These are phyloP conservation scores for Ectemnius continuus DNA, from an alignment of 2,888 invertebrate genomes.

Conservation along the genomic window DNA sequence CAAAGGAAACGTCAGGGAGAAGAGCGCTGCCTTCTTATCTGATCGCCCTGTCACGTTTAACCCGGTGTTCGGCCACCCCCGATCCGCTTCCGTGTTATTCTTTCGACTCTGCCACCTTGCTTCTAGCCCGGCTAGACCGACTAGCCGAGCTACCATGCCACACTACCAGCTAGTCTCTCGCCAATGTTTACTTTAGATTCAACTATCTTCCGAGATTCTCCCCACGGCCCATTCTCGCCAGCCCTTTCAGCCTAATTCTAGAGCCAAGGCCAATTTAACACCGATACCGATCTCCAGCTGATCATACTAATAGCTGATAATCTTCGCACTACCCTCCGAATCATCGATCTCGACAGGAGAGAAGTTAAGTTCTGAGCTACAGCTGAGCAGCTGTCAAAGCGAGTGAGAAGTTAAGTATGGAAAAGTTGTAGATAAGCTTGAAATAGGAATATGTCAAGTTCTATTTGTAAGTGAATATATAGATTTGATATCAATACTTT, in stretches of 20 bases:
- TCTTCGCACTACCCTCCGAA: too few relatives aligned
- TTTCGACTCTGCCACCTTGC: slow-evolving; percentile 43
- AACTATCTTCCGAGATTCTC: background rate
- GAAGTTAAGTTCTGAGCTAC: too few relatives aligned
- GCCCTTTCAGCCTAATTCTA: background rate
- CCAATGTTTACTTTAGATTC: slow-evolving; percentile 7
- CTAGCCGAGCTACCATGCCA: background rate
- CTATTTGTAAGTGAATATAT: too few relatives aligned
- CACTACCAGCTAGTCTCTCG: background rate
- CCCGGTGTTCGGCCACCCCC: slow-evolving; percentile 15
- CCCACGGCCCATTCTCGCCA: background rate
- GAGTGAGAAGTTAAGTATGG: too few relatives aligned
- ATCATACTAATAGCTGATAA: too few relatives aligned
- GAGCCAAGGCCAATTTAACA: too few relatives aligned
- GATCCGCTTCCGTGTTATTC: slow-evolving; percentile 64
- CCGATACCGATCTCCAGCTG: too few relatives aligned
- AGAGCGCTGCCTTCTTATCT: slow-evolving; percentile 59
- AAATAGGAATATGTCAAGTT: too few relatives aligned
- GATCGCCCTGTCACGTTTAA: slow-evolving; percentile 56
- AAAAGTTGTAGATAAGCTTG: too few relatives aligned
- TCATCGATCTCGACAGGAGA: too few relatives aligned
- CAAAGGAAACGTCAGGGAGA: slow-evolving; percentile 62
- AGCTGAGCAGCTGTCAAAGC: too few relatives aligned
- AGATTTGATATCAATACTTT: too few relatives aligned
- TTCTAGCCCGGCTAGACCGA: background rate